A percentile compares a stretch with the other conserved stretches of the same genome.
Conservation (phyloP, 2,797 vertebrate genomes). For the Macropus fuliginosus region DNA sequence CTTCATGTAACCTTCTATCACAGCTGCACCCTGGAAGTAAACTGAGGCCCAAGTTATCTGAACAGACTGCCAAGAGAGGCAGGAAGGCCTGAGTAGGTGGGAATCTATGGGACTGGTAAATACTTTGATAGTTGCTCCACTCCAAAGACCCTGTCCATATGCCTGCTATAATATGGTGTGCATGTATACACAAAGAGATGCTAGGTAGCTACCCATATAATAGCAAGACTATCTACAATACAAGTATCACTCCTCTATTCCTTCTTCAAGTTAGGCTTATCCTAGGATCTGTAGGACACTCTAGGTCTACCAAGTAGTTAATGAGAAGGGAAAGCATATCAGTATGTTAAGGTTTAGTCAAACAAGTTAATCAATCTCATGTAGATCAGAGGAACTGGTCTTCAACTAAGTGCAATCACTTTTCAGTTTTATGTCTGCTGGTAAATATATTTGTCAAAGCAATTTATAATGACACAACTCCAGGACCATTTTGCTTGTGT, state of each 20-base stretch:
- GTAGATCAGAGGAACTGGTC: neutral
- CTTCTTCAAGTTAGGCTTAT: neutral
- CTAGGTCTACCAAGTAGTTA: neutral
- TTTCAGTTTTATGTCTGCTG: no score
- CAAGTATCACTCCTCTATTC: neutral
- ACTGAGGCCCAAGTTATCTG: neutral
- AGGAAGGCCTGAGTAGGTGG: neutral
- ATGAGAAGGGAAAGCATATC: neutral
- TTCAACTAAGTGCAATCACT: no score
- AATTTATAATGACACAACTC: no score
- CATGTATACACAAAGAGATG: neutral
- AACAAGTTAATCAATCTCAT: neutral
- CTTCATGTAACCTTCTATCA: neutral
- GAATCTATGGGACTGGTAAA: neutral
- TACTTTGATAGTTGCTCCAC: neutral
- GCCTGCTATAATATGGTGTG: no score
- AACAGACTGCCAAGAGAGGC: neutral
- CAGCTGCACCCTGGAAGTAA: neutral
- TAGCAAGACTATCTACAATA: no score
- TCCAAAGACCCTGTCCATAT: neutral
- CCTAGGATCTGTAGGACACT: neutral
- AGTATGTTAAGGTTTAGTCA: neutral
- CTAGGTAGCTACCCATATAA: neutral
- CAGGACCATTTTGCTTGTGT: no score
- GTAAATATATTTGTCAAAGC: no score